Percentiles rank a stretch among this genome's conserved stretches.
Evolutionary conservation across 2,113 vertebrate species (phyloP).

Genomic region (Dryoscopus gambensis): DNA sequence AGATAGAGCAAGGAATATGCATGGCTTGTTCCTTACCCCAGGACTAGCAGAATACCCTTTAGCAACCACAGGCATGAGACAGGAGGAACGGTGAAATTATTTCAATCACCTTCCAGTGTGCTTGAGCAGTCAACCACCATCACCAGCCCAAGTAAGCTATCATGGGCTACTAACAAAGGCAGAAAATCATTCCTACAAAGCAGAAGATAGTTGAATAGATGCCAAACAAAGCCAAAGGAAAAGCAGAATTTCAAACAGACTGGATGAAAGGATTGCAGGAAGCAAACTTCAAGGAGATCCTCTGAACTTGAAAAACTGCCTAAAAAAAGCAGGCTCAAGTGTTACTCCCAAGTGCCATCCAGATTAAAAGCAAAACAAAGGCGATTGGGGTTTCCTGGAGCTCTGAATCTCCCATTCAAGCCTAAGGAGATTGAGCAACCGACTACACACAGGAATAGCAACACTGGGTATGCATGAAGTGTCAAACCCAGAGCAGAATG

Average conservation of each 20-base stretch:
- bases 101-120: neutral
- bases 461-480: neutral
- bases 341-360: conserved; percentile 8
- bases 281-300: conserved; percentile 36
- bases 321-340: neutral
- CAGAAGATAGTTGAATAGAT: conserved; percentile 3
- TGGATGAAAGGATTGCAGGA: conserved; percentile 16
- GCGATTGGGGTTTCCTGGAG: neutral
- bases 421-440: neutral
- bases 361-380: conserved; percentile 33
- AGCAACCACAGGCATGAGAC: neutral
- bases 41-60: neutral
- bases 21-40: neutral
- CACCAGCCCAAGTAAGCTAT: neutral
- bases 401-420: neutral
- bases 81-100: neutral
- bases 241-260: conserved; percentile 43
- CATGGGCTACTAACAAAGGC: neutral
- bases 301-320: neutral
- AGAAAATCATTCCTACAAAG: neutral
- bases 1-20: neutral
- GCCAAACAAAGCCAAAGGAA: conserved; percentile 33
- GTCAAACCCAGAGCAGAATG: neutral
- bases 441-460: neutral
- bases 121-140: neutral